These are phyloP conservation scores for Cataglyphis albicans DNA, from an alignment of 2,888 invertebrate species.

Conservation along the genomic window DNA sequence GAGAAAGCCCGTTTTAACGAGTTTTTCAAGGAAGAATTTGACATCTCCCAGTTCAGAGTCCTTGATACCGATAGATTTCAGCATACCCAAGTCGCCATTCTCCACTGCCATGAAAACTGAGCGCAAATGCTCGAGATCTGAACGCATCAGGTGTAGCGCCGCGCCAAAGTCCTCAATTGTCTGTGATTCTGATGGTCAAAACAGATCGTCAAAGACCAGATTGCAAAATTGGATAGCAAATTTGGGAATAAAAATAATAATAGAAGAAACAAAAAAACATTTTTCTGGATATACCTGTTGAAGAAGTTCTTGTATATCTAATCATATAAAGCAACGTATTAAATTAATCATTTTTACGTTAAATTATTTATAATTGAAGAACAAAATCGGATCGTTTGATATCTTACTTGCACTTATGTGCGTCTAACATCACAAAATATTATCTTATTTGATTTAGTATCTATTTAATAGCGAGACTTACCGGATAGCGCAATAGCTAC, in stretches of 20 bases:
- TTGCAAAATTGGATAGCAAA: not conserved
- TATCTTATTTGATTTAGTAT: not conserved
- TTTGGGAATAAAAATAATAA: not conserved
- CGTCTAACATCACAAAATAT: not conserved
- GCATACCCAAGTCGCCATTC: slow-evolving; percentile 97
- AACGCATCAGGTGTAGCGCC: slow-evolving; percentile 94
- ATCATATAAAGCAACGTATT: not conserved
- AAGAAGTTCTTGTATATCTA: no score
- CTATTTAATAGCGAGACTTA: slow-evolving; percentile 82
- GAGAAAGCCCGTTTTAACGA: slow-evolving; percentile 97
- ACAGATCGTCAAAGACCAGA: slow-evolving; percentile 2
- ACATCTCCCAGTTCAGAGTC: slow-evolving; percentile 98
- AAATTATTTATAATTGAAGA: not conserved
- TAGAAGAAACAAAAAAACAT: not conserved
- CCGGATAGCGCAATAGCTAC: slow-evolving; percentile 98
- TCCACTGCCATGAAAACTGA: slow-evolving; percentile 98
- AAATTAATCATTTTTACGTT: not conserved
- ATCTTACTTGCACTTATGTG: not conserved
- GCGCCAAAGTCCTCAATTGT: slow-evolving; percentile 97
- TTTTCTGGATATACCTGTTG: not conserved
- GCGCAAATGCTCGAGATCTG: slow-evolving; percentile 96
- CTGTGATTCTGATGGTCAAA: slow-evolving; percentile 92
- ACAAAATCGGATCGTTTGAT: not conserved
- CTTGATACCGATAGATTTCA: slow-evolving; percentile 97
- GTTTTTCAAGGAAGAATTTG: slow-evolving; percentile 97